Evolutionary conservation across 2,113 vertebrate species (phyloP), one percentile per base, ranked within the genome.

Genomic region (Rhea americana): DNA sequence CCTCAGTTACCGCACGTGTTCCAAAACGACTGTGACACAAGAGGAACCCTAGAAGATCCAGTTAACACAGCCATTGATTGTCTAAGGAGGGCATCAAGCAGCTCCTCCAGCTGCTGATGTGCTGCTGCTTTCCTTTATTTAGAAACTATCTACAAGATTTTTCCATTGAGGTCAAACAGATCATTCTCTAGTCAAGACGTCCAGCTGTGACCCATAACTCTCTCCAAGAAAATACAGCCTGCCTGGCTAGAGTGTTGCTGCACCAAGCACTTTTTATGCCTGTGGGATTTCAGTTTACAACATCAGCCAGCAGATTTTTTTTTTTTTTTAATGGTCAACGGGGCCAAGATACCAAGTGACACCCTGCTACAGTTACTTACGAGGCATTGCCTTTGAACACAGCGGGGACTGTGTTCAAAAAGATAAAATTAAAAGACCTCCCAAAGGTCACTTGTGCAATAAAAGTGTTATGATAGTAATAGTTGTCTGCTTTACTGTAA

Each of bases 231-330:
- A 68, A 73, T 25, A 37, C 53, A 93, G 74, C 63, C 70, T 91
- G 43, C 43, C 48, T 94, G 86, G 74, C 91, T 90, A 43, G 81
- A 89, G 74, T 32, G 9, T 62, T 91, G 93, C 92, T 94, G 92
- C 0, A 3, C 71, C 78, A 85, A 93, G 90, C 81, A 70, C 24
- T 90, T 90, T 67, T 76, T 62, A 2, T 85, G 70, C 80, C 62
- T 94, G 81, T 59, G 81, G 85, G 91, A 91, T 89, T 95, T 94
- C 74, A 93, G 70, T 94, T 94, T 90, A 63, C 58, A 73, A 35
- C 77, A 90, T 86, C 53, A 62, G 58, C 85, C 56, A 53, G 66
- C 82, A 90, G 93, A 88, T 91, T 67, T 76, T 58, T 2, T 53
- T 58, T 2, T 53, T 41, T 66, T 43, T 89, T 79, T 82, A 62